These are phyloP conservation scores for Zaprionus ghesquierei DNA, from an alignment of 1,140 invertebrate genomes.

Conservation along the genomic window DNA sequence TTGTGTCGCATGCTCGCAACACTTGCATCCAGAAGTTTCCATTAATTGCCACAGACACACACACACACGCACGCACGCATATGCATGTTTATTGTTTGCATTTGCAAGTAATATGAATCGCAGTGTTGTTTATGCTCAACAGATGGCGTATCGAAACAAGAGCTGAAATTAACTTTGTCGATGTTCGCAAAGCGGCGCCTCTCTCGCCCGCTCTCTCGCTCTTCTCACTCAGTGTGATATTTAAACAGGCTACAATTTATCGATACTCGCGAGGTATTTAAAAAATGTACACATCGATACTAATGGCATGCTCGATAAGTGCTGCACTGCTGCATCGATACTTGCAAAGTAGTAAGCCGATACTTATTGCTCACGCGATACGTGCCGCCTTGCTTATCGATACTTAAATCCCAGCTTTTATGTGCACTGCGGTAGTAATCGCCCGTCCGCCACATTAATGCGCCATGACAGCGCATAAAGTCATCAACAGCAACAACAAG, in stretches of 20 bases:
- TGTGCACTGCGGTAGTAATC: neutral
- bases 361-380: too few relatives aligned
- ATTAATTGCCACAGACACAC: neutral
- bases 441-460: neutral
- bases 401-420: neutral
- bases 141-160: neutral
- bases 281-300: neutral
- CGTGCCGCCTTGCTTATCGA: neutral
- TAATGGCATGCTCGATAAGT: neutral
- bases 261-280: neutral
- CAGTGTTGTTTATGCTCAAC: neutral
- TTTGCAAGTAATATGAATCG: neutral
- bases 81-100: neutral
- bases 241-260: neutral
- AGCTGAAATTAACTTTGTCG: neutral
- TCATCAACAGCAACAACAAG: neutral
- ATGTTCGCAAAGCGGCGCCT: neutral
- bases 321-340: neutral
- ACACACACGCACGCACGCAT: neutral
- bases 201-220: too few relatives aligned
- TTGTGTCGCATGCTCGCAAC: neutral
- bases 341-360: too few relatives aligned
- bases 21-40: neutral
- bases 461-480: neutral
- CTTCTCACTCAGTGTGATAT: neutral